Conservation (phyloP, 2,888 invertebrate species). For the Xestoiulus laeticollis region DNA sequence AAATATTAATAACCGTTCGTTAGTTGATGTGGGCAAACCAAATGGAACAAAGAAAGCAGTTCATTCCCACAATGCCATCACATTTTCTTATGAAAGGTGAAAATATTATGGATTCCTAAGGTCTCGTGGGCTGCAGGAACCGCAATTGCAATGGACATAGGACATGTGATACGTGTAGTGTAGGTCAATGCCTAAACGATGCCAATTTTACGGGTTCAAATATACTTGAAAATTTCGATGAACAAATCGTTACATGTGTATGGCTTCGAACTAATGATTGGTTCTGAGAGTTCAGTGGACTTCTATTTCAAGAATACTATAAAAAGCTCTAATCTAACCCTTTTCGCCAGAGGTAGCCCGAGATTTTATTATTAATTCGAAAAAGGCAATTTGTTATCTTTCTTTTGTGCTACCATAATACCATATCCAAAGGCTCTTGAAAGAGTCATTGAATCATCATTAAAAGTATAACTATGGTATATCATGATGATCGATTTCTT, state of each 20-base stretch:
- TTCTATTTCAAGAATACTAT: neutral
- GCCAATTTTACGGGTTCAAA: neutral
- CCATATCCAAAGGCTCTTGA: neutral
- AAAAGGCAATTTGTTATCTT: neutral
- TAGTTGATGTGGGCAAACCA: neutral
- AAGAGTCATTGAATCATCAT: neutral
- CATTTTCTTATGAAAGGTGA: neutral
- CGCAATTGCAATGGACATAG: neutral
- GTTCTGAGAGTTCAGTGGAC: neutral
- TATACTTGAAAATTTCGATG: neutral
- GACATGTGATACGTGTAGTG: neutral
- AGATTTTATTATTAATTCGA: conserved; percentile 9
- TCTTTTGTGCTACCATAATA: neutral
- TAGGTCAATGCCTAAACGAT: neutral
- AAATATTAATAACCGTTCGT: neutral
- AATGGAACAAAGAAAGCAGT: neutral
- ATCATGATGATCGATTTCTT: too few species aligned
- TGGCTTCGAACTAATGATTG: neutral
- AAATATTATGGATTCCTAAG: neutral
- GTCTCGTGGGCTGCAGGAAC: neutral
- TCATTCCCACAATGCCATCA: neutral
- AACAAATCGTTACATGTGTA: neutral
- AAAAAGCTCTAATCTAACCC: neutral
- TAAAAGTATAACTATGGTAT: too few species aligned
- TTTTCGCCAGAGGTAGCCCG: neutral